Evolutionary conservation across 2,113 vertebrate genomes (phyloP).

Genomic region (Podarcis cretensis): DNA sequence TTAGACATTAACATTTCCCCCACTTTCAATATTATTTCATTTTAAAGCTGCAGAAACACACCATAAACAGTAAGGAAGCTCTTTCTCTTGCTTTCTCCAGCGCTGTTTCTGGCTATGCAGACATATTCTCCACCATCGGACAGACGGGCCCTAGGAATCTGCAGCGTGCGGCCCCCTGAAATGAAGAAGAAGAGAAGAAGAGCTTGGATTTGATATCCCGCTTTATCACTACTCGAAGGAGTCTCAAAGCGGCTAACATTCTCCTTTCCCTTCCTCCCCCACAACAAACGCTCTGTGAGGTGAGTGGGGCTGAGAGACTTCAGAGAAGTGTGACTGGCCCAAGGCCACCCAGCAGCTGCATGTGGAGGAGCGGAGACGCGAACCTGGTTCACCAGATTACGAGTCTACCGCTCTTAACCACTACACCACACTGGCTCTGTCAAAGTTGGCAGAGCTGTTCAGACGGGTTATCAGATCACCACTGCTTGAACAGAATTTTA

Average conservation of each 20-base stretch:
- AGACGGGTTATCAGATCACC: background rate
- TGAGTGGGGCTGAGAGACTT: too few relatives aligned
- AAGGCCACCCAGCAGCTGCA: too few relatives aligned
- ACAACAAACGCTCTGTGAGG: too few relatives aligned
- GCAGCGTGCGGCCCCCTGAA: conserved; percentile 89
- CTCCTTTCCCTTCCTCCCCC: too few relatives aligned
- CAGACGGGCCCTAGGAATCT: conserved; percentile 89
- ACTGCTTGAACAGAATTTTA: background rate
- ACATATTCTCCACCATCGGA: conserved; percentile 90
- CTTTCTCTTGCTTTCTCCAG: conserved; percentile 89
- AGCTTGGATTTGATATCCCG: too few relatives aligned
- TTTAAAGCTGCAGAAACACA: conserved; percentile 69
- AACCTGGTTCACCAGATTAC: too few relatives aligned
- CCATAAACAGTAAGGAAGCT: conserved; percentile 90
- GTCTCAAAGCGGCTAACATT: too few relatives aligned
- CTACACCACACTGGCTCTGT: too few relatives aligned
- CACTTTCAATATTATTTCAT: background rate
- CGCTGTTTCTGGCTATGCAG: conserved; percentile 91
- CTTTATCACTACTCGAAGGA: too few relatives aligned
- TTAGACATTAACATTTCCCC: background rate
- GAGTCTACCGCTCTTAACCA: too few relatives aligned
- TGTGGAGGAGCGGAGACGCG: too few relatives aligned
- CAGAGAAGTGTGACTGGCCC: too few relatives aligned
- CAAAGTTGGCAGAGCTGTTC: conserved; percentile 5
- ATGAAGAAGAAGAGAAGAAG: background rate